Conservation (phyloP, 1,140 invertebrate species). For the Tetraneura akinire region DNA sequence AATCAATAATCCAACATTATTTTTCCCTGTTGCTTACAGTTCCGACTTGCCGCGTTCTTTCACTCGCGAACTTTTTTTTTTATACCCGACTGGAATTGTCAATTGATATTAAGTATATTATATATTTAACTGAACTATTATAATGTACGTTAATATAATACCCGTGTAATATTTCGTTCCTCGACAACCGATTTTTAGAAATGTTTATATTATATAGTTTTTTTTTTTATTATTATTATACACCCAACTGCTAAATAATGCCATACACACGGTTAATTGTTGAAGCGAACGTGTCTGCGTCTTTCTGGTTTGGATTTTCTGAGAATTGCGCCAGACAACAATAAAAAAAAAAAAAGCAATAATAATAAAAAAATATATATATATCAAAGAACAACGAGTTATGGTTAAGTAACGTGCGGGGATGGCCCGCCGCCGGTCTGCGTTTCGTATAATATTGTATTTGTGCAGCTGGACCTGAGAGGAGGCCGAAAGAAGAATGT, state of each 20-base stretch:
- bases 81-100: too few species aligned
- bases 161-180: too few species aligned
- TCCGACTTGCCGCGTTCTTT: background rate
- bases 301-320: background rate
- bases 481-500: constrained; percentile 28
- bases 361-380: constrained; percentile 7
- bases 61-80: too few species aligned
- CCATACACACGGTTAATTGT: background rate
- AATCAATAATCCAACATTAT: constrained; percentile 39
- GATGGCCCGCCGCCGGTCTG: background rate
- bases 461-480: constrained; percentile 4
- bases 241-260: background rate
- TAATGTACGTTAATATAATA: too few species aligned
- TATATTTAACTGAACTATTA: too few species aligned
- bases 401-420: constrained; percentile 12
- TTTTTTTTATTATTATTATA: too few species aligned
- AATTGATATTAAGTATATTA: too few species aligned
- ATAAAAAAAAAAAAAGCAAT: constrained; percentile 4
- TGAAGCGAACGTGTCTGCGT: background rate
- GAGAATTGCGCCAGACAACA: constrained; percentile 27
- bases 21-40: constrained; percentile 42
- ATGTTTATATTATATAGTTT: too few species aligned
- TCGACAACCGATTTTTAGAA: too few species aligned
- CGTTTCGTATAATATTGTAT: constrained; percentile 6
- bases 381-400: constrained; percentile 34